Base-by-base conservation (phyloP, 2,113 vertebrate genomes). In the Epinephelus cyanopodus region DNA sequence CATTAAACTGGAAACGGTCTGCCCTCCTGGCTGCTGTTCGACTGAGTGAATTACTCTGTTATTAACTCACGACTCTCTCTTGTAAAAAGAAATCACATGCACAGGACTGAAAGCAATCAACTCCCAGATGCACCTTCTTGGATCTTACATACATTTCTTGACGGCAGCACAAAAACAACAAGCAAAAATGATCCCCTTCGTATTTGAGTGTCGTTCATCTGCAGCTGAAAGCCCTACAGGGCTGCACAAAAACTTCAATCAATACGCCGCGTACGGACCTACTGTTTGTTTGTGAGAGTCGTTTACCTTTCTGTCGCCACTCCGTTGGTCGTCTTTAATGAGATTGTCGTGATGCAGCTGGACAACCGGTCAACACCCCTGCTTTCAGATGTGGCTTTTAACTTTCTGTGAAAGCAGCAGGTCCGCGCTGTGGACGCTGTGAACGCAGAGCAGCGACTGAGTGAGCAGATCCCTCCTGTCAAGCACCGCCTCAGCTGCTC, bases 401-500 rank as follows among this genome's bases (percentile, higher is more conserved):
- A 91, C 47, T 92, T 90, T 42, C 29, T 23, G 57, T 15, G 74
- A 66, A 79, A 61, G 62, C 60, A 9, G 86, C 75, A 58, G 82
- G 42, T 61, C 52, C 27, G 70, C 42, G 27, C 58, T 58, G 71
- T 42, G 73, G 68, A 48, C 63, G 82, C 63, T 0, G 84, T 0
- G 85, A 76, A 74, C 58, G 87, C 73, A 1, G 81, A 65, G 81
- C 70, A 39, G 25, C 0, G 80, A 89, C 45, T 77, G 74, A 52
- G 71, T 0, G 70, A 47, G 85, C 75, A 67, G 63, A 70, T 87
- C 78, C 53, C 86, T 89, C 67, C 73, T 60, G 90, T 57, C 86
- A 90, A 91, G 90, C 91, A 75, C 92, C 90, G 92, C 92, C 92
- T 91, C 87, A 23, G 83, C 86, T 13, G 79, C 79, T 68, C 76